phyloP scores from a whole-genome alignment of 2,888 invertebrate species.

The Pantelozetes paolii region DNA sequence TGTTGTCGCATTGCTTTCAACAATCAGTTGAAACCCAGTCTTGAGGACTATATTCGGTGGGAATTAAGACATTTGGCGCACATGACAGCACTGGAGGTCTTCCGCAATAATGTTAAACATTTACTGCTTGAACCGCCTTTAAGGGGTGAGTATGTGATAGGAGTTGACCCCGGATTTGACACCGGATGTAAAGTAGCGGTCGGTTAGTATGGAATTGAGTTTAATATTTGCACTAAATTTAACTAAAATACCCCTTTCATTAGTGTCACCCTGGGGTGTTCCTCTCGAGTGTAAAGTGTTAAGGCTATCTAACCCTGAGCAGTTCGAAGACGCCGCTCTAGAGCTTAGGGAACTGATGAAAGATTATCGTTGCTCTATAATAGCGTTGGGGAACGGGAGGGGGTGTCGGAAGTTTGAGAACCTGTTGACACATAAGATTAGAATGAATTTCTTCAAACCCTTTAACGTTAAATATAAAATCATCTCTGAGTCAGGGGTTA shows the following conservation, averaged over 20 bases:
- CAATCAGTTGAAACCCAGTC: slow-evolving; percentile 8
- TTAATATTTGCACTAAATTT: not conserved
- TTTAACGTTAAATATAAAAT: slow-evolving; percentile 58
- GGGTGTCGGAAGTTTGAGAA: slow-evolving; percentile 82
- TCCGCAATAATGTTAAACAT: slow-evolving; percentile 76
- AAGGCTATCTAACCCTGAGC: slow-evolving; percentile 42
- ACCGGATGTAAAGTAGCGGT: slow-evolving; percentile 86
- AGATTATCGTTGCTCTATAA: slow-evolving; percentile 65
- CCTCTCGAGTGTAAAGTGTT: not conserved
- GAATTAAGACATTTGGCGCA: slow-evolving; percentile 72
- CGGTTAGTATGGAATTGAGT: slow-evolving; percentile 64
- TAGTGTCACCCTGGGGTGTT: slow-evolving; percentile 25
- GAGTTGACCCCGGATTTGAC: slow-evolving; percentile 82
- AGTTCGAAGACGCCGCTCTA: slow-evolving; percentile 48
- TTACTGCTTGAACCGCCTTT: slow-evolving; percentile 74
- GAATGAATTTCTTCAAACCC: slow-evolving; percentile 54
- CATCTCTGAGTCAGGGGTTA: slow-evolving; percentile 72
- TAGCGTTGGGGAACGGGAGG: slow-evolving; percentile 85
- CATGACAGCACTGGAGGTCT: slow-evolving; percentile 76
- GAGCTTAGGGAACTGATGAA: slow-evolving; percentile 59
- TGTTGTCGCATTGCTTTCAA: slow-evolving; percentile 12
- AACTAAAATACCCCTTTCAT: no score
- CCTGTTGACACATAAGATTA: slow-evolving; percentile 57
- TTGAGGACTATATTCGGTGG: slow-evolving; percentile 50
- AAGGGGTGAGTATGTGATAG: slow-evolving; percentile 71